A percentile compares a stretch with the other conserved stretches of the same genome.
Conservation (phyloP, 2,797 vertebrate genomes). For the Malurus leucopterus region DNA sequence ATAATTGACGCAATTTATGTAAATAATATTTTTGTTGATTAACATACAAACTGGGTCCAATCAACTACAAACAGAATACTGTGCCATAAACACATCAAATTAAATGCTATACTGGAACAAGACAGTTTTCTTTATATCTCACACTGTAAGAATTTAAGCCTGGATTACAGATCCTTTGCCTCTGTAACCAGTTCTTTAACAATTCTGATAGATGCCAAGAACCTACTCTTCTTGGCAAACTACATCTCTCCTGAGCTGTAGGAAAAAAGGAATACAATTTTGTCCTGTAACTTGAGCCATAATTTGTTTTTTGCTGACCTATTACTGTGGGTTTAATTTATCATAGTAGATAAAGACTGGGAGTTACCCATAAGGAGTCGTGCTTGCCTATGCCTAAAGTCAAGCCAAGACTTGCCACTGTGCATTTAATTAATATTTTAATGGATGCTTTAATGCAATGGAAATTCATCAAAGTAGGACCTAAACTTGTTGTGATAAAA, state of each 20-base stretch:
- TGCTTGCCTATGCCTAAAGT: background rate
- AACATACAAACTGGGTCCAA: background rate
- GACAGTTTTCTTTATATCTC: background rate
- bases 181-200: background rate
- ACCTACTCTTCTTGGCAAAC: background rate
- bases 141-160: background rate
- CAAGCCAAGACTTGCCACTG: background rate
- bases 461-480: background rate
- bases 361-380: background rate
- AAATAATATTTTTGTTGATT: background rate
- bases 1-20: background rate
- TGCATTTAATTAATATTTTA: slow-evolving; percentile 28
- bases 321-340: background rate
- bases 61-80: background rate
- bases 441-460: background rate
- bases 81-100: background rate
- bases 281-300: background rate
- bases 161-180: background rate
- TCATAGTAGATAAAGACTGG: background rate
- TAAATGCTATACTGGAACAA: background rate
- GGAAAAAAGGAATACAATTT: background rate
- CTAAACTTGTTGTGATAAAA: background rate
- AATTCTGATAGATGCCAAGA: background rate
- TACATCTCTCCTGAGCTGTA: background rate
- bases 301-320: background rate